Evolutionary conservation across 64 coral and sea anemone genomes (phyloP).

Genomic region (Montipora efflorescens): DNA sequence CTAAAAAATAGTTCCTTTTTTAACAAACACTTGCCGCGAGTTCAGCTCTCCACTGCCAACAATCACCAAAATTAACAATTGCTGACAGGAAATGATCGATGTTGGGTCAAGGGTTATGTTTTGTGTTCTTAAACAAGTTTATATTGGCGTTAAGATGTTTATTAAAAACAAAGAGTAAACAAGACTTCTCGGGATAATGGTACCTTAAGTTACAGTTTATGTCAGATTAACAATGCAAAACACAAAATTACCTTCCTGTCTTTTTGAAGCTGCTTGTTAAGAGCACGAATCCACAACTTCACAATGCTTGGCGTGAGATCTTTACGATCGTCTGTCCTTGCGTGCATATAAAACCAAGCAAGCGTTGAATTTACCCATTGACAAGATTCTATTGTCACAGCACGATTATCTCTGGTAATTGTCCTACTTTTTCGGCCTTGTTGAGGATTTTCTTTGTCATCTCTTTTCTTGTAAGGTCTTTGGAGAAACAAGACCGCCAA

Average conservation of each 20-base stretch:
- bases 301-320: slow-evolving; percentile 69
- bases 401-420: slow-evolving; percentile 59
- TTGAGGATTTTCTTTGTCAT: neutral
- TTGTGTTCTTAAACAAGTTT: no score
- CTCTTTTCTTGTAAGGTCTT: neutral
- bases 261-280: slow-evolving; percentile 81
- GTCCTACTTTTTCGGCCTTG: slow-evolving; percentile 40
- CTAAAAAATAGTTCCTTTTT: no score
- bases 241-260: slow-evolving; percentile 69
- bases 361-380: slow-evolving; percentile 86
- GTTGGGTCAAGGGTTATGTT: no score
- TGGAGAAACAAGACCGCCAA: slow-evolving; percentile 40
- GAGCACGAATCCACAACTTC: slow-evolving; percentile 72
- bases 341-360: slow-evolving; percentile 80
- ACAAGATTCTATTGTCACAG: slow-evolving; percentile 81
- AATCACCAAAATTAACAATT: no score
- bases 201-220: neutral
- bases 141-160: no score
- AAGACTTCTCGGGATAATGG: no score
- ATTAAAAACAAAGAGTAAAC: no score
- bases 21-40: no score
- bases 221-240: neutral
- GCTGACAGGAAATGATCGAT: no score
- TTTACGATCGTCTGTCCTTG: neutral
- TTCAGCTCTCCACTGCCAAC: no score